phyloP scores from a whole-genome alignment of 1,140 invertebrate species.

The Batillaria attramentaria region DNA sequence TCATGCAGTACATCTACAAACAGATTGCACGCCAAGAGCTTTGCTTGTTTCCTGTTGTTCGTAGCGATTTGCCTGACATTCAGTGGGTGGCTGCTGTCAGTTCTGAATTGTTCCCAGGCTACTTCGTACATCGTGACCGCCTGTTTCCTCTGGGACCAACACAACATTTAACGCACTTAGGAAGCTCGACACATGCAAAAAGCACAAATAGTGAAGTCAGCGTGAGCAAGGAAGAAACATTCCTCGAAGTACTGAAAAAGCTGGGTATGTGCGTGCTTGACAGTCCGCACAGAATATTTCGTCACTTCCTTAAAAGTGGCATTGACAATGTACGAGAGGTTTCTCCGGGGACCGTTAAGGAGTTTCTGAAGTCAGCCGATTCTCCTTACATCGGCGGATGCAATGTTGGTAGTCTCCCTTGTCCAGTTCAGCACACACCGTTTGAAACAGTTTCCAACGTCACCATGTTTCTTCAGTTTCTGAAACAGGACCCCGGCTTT shows the following conservation, averaged over 20 bases:
- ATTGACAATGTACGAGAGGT: neutral
- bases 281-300: neutral
- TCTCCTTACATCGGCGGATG: neutral
- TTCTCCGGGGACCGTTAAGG: neutral
- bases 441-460: slow-evolving; percentile 4
- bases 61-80: neutral
- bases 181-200: neutral
- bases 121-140: neutral
- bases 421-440: neutral
- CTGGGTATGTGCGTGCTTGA: slow-evolving; percentile 18
- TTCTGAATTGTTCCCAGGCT: too few species aligned
- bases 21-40: slow-evolving; percentile 4
- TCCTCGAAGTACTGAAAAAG: neutral
- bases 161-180: neutral
- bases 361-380: slow-evolving; percentile 18
- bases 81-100: neutral
- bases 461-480: neutral
- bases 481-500: slow-evolving; percentile 6
- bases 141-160: neutral
- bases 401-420: neutral
- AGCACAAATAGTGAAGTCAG: too few species aligned
- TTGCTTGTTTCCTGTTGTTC: slow-evolving; percentile 23
- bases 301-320: slow-evolving; percentile 11
- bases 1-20: slow-evolving; percentile 25
- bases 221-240: too few species aligned